Base-by-base conservation (phyloP, 35 echinoderm and acorn worm species). In the Apostichopus californicus region DNA sequence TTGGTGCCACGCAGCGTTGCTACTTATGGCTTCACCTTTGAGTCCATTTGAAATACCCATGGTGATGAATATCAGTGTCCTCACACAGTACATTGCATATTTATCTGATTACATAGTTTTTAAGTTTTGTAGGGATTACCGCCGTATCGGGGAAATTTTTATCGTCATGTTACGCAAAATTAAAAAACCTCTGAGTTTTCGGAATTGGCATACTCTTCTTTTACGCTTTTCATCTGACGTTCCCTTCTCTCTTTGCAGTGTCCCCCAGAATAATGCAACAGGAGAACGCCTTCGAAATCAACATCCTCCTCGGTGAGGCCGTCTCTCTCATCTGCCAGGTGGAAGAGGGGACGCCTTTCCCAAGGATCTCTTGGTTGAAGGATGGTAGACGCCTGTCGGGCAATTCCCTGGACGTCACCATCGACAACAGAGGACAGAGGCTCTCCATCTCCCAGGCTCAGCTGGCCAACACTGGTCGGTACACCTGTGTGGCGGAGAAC, bases 401-500 rank as follows among this genome's bases (percentile, higher is more conserved):
- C 17, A 91, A 94, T 53, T 87, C 84, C 28, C 80, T 87, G 9
- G 90, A 92, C 56, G 86, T 91, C 87, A 81, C 58, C 22, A 94
- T 94, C 79, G 57, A 80, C 61, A 53, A 65, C 5, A 61, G 78
- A n/a, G 93, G 94, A 61, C 77, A 94, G 79, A 86, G 73, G 10
- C 26, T 94, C 78, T 59, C 59, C 91, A 93, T 84, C 57, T 80
- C 6, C 86, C 53, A 98, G 77, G 94, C 88, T 56, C 81, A 95
- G 73, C 77, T 95, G 56, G 72, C 77, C 6, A 75, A 99, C 77
- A 79, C 54, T 55, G 95, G 97, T 3, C 56, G 91, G 0, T 96
- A 96, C 66, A 94, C 87, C 3, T 99, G 97, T 65, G 64, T 94
- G 55, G 97, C 93, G 25, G 81, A 78, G 6, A 99, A 99, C 59